Percentiles rank a stretch among this genome's conserved stretches.
These are phyloP conservation scores for Exaiptasia diaphana DNA, from an alignment of 64 coral and sea anemone species.

Conservation along the genomic window DNA sequence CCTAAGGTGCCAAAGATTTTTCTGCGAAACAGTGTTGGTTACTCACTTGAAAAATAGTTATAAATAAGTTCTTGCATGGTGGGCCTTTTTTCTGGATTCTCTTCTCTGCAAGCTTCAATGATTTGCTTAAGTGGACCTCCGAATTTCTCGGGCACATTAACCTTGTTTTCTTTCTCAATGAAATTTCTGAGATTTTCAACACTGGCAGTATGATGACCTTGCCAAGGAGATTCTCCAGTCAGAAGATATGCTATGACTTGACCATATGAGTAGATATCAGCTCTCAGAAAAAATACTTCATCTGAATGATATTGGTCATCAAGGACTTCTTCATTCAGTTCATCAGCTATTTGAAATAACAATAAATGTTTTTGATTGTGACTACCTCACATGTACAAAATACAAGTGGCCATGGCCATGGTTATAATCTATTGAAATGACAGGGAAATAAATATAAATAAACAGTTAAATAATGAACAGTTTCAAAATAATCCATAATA, in stretches of 20 bases:
- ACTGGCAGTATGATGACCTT: conserved; percentile 44
- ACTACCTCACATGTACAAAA: too few species aligned
- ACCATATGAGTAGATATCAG: conserved; percentile 89
- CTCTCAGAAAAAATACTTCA: conserved; percentile 42
- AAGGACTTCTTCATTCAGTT: too few species aligned
- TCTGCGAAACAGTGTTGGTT: background rate
- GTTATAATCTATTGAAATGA: too few species aligned
- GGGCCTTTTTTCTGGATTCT: conserved; percentile 33
- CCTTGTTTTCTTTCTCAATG: conserved; percentile 36
- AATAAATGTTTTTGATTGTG: too few species aligned
- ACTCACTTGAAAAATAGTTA: conserved; percentile 59
- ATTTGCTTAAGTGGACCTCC: conserved; percentile 43
- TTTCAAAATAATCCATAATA: too few species aligned
- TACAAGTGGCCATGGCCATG: too few species aligned
- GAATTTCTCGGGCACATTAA: conserved; percentile 54
- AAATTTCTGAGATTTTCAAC: conserved; percentile 33
- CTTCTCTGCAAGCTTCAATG: conserved; percentile 39
- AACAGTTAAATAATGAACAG: too few species aligned
- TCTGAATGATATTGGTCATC: too few species aligned
- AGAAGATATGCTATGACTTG: conserved; percentile 78
- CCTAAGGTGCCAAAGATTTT: too few species aligned
- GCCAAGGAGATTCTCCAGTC: conserved; percentile 69
- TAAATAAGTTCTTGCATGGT: conserved; percentile 36
- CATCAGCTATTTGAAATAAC: too few species aligned
- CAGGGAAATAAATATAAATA: too few species aligned